These are phyloP conservation scores for Apodemus sylvaticus DNA, from an alignment of 2,113 vertebrate species.

Conservation along the genomic window DNA sequence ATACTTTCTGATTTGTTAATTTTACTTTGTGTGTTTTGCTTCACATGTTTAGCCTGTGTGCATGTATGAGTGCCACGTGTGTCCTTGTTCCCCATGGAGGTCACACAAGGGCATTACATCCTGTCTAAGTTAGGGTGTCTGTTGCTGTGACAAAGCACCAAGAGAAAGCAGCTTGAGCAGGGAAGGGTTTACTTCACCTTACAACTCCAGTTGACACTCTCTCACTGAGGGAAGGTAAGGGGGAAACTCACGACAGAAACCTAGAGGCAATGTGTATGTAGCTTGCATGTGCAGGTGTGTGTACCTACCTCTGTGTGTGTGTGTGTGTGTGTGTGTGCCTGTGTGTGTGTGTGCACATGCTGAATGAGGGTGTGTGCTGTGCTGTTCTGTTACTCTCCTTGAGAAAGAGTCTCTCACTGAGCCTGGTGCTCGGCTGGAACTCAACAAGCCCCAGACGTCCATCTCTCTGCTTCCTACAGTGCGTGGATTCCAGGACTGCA, in stretches of 20 bases:
- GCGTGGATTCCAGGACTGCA: not conserved
- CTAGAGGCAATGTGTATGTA: not conserved
- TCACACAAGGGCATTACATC: not conserved
- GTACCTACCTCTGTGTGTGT: not conserved
- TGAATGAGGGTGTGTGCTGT: not conserved
- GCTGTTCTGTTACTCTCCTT: not conserved
- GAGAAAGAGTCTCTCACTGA: not conserved
- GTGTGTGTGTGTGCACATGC: not conserved
- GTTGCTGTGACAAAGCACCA: not conserved
- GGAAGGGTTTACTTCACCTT: not conserved
- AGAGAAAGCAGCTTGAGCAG: not conserved
- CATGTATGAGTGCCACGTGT: not conserved
- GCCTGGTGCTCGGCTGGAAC: not conserved
- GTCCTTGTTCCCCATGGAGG: not conserved
- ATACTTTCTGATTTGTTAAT: not conserved
- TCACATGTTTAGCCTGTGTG: not conserved
- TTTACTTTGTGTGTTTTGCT: not conserved
- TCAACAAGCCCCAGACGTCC: not conserved
- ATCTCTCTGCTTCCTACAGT: not conserved
- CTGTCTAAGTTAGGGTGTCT: not conserved
- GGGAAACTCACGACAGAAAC: not conserved
- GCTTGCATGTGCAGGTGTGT: not conserved
- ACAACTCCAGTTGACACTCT: not conserved
- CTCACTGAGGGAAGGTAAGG: not conserved
- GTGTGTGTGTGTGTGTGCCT: not conserved